phyloP scores from a whole-genome alignment of 2,888 invertebrate genomes.

The Noctua janthina region DNA sequence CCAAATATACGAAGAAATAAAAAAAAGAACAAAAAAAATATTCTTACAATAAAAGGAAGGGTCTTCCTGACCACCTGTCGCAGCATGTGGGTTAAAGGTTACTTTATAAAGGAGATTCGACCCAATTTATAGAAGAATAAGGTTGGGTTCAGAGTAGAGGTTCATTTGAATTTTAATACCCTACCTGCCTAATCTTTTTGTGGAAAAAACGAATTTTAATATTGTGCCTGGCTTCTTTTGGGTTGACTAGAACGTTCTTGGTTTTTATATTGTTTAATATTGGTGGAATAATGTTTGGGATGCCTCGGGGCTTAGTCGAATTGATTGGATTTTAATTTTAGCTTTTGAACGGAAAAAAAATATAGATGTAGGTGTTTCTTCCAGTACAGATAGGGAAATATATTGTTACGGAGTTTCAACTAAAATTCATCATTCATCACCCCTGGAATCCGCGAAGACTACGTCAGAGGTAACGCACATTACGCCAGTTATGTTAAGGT shows the following conservation, averaged over 20 bases:
- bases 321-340: slow-evolving; percentile 29
- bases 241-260: slow-evolving; percentile 13
- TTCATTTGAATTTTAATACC: slow-evolving; percentile 50
- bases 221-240: slow-evolving; percentile 37
- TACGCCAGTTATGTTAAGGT: too few relatives aligned
- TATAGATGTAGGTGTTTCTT: background rate
- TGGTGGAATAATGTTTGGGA: background rate
- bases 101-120: background rate
- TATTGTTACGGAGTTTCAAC: too few relatives aligned
- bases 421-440: too few relatives aligned
- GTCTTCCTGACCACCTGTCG: slow-evolving; percentile 66
- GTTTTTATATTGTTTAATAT: slow-evolving; percentile 48
- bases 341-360: background rate
- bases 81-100: slow-evolving; percentile 56
- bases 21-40: slow-evolving; percentile 50
- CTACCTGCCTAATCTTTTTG: slow-evolving; percentile 60
- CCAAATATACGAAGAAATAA: slow-evolving; percentile 53
- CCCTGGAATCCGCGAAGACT: too few relatives aligned
- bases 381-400: too few relatives aligned
- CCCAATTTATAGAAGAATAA: background rate
- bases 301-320: background rate
- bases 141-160: slow-evolving; percentile 10
- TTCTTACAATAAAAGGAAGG: slow-evolving; percentile 65
- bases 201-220: slow-evolving; percentile 63
- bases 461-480: too few relatives aligned